These are phyloP conservation scores for Phalera bucephala DNA, from an alignment of 2,888 invertebrate genomes.

Conservation along the genomic window DNA sequence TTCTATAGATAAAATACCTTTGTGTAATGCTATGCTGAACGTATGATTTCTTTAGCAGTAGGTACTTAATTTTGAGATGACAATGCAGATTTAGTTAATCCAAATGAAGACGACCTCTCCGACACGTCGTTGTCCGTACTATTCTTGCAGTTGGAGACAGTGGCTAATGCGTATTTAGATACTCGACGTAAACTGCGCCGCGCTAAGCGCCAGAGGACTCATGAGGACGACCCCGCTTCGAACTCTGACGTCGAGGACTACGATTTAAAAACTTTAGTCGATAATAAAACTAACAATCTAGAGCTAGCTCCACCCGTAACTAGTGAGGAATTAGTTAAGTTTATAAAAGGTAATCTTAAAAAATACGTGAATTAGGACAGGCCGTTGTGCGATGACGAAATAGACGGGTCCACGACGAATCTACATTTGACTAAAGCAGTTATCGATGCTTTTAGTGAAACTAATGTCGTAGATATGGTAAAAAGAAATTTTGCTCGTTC, in stretches of 20 bases:
- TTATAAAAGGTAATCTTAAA: slow-evolving; percentile 60
- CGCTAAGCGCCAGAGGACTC: slow-evolving; percentile 62
- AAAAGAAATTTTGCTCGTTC: slow-evolving; percentile 72
- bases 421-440: slow-evolving; percentile 73
- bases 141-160: slow-evolving; percentile 70
- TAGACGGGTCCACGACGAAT: slow-evolving; percentile 57
- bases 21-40: too few species aligned
- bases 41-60: too few species aligned
- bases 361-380: slow-evolving; percentile 44
- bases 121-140: slow-evolving; percentile 72
- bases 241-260: slow-evolving; percentile 37
- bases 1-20: too few species aligned
- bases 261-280: slow-evolving; percentile 53
- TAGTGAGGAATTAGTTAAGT: slow-evolving; percentile 49
- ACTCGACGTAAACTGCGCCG: slow-evolving; percentile 61
- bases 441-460: slow-evolving; percentile 86
- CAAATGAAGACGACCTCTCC: slow-evolving; percentile 84
- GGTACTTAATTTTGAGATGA: too few species aligned
- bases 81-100: too few species aligned
- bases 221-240: slow-evolving; percentile 44
- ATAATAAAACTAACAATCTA: slow-evolving; percentile 51
- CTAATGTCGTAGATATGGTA: slow-evolving; percentile 81
- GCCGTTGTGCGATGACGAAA: slow-evolving; percentile 52
- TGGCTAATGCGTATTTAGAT: slow-evolving; percentile 60
- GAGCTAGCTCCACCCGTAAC: slow-evolving; percentile 47